These are phyloP conservation scores for Epinephelus moara DNA, from an alignment of 2,113 vertebrate species.

Conservation along the genomic window DNA sequence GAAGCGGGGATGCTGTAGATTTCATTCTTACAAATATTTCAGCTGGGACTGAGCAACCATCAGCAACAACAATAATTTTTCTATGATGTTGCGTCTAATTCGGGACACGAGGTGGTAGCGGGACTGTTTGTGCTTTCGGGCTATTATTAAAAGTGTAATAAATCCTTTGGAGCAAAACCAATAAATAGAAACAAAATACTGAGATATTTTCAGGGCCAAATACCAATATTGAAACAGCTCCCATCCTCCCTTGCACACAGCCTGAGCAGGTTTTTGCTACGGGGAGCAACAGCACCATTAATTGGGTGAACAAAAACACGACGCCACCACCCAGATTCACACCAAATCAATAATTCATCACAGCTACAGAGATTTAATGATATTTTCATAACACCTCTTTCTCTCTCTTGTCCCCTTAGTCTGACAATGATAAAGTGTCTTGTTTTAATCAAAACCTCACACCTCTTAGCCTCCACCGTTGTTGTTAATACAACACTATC, in stretches of 20 bases:
- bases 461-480: constrained; percentile 36
- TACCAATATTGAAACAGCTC: constrained; percentile 50
- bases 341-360: constrained; percentile 85
- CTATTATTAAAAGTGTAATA: constrained; percentile 73
- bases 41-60: constrained; percentile 41
- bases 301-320: constrained; percentile 67
- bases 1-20: constrained; percentile 38
- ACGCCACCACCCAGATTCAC: constrained; percentile 65
- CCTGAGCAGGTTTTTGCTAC: constrained; percentile 56
- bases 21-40: constrained; percentile 61
- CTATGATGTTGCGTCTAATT: constrained; percentile 52
- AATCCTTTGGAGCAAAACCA: constrained; percentile 67
- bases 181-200: constrained; percentile 66
- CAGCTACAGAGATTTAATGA: constrained; percentile 77
- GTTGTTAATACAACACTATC: constrained; percentile 29
- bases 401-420: constrained; percentile 53
- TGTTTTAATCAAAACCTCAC: constrained; percentile 78
- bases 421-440: constrained; percentile 75
- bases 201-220: constrained; percentile 56
- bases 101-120: constrained; percentile 18
- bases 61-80: constrained; percentile 45
- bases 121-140: constrained; percentile 53
- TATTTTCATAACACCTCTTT: constrained; percentile 72
- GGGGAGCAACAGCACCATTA: constrained; percentile 66
- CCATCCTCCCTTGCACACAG: constrained; percentile 21